Base-by-base conservation (phyloP, 2,888 invertebrate species). In the Parnassius mnemosyne region DNA sequence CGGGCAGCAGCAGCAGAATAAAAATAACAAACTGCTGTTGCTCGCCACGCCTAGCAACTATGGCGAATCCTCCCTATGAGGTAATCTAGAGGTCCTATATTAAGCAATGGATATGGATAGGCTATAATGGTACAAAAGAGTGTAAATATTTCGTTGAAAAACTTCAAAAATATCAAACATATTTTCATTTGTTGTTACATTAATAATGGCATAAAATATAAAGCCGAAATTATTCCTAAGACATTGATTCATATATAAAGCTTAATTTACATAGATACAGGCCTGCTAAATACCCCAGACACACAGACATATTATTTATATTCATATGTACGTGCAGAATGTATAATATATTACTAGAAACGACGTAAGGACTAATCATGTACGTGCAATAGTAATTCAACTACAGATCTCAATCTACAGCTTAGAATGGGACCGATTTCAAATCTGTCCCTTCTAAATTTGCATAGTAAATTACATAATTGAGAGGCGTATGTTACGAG, bases 191-290 rank as follows among this genome's bases (percentile, higher is more conserved):
- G n/a, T 12, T n/a, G n/a, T 46, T 11, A 46, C 11, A 46, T 46
- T 11, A 10, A 43, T 2, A 10, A 10, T 7, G 3, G 5, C 12
- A 46, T 46, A 20, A 20, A 20, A 46, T 46, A 12, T 46, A 12
- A 12, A 7, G 3, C 16, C 7, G 0, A 13, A 7, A 49, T 49
- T 13, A 49, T 49, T 49, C 13, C 9, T 9, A 42, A 5, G 10
- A 16, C 42, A 20, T 20, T 5, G 12, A 55, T 46, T 16, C 60
- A 60, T 66, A 57, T 52, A 57, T 62, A 55, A 64, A 60, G 52
- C 59, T 61, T 57, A 53, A 66, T 64, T 64, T 64, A 61, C 66
- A 66, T 66, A 66, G 64, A 66, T 66, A 66, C 59, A 47, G 47
- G 52, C 52, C 42, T 11, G 41, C 52, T 56, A 49, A 47, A 43